phyloP scores from a whole-genome alignment of 2,888 invertebrate species.

The Tenthredo livida region DNA sequence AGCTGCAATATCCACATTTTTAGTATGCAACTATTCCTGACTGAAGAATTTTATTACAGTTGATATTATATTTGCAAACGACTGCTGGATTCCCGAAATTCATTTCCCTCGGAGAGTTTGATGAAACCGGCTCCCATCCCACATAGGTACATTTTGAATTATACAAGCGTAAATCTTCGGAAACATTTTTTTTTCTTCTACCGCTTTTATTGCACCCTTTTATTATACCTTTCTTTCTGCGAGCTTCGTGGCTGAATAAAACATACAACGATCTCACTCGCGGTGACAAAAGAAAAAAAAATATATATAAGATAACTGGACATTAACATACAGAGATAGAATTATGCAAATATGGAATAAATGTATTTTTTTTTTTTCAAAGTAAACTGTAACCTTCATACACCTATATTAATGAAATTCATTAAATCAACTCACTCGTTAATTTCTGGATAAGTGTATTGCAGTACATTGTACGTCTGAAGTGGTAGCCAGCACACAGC shows the following conservation, averaged over 20 bases:
- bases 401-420: not conserved
- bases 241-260: constrained; percentile 24
- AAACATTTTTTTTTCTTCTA: not conserved
- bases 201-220: constrained; percentile 5
- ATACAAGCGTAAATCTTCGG: not conserved
- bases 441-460: constrained; percentile 85
- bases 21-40: not conserved
- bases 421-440: constrained; percentile 83
- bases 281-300: not conserved
- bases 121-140: not conserved
- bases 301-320: not conserved
- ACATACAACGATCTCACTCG: constrained; percentile 8
- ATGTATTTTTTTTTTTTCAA: not conserved
- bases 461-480: constrained; percentile 86
- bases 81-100: not conserved
- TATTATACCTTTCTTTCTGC: not conserved
- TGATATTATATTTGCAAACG: not conserved
- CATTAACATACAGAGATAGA: constrained; percentile 12
- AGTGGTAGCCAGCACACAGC: constrained; percentile 92
- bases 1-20: not conserved
- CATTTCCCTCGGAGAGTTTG: not conserved
- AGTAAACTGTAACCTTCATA: not conserved
- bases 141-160: not conserved
- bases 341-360: constrained; percentile 20
- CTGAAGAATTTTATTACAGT: not conserved